Conservation (phyloP, 2,113 vertebrate genomes). For the Piaya cayana region DNA sequence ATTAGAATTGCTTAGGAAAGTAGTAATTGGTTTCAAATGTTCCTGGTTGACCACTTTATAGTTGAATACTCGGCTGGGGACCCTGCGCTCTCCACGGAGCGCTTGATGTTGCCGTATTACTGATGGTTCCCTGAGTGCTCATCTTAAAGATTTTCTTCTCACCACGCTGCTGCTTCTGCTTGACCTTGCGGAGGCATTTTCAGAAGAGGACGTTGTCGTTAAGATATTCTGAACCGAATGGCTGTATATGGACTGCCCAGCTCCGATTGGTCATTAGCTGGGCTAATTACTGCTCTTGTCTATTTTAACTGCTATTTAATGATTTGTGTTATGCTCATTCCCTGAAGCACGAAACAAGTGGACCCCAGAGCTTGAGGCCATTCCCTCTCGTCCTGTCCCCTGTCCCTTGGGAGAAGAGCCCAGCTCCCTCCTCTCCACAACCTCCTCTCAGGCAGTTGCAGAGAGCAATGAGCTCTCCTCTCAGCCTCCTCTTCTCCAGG, state of each 20-base stretch:
- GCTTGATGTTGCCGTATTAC: not conserved
- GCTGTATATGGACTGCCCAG: not conserved
- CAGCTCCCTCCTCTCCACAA: no score
- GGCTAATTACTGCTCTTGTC: slow-evolving; percentile 28
- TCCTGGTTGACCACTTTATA: slow-evolving; percentile 46
- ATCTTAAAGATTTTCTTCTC: not conserved
- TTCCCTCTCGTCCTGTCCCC: no score
- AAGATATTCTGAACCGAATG: slow-evolving; percentile 1
- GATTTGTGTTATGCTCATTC: not conserved
- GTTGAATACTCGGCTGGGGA: not conserved
- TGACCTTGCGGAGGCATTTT: slow-evolving; percentile 1
- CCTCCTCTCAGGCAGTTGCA: no score
- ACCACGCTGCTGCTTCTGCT: not conserved
- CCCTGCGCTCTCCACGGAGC: not conserved
- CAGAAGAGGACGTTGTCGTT: not conserved
- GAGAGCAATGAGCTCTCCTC: no score
- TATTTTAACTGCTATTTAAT: not conserved
- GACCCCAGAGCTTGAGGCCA: no score
- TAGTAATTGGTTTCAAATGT: slow-evolving; percentile 34
- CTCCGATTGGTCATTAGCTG: not conserved
- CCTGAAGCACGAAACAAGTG: not conserved
- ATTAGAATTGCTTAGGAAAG: not conserved
- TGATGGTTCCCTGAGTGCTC: slow-evolving; percentile 10
- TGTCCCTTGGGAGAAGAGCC: no score
- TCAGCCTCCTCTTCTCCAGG: no score